Evolutionary conservation across 2,797 vertebrate species (phyloP).

Genomic region (Ctenopoma multispine): DNA sequence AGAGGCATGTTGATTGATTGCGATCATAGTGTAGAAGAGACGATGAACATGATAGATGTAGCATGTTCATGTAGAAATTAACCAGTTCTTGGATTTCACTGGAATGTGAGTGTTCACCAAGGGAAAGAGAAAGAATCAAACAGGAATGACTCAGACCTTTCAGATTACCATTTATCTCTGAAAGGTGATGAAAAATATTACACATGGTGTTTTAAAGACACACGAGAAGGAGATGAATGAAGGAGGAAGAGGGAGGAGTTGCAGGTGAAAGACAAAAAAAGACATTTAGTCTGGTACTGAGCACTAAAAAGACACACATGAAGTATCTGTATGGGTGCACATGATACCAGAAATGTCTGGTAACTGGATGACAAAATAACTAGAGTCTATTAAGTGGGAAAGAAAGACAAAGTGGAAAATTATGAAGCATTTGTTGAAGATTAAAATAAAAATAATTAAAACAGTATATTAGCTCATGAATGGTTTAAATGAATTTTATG

Average conservation of each 20-base stretch:
- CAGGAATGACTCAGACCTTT: slow-evolving; percentile 6
- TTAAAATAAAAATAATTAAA: too few relatives aligned
- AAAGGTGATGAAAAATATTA: slow-evolving; percentile 8
- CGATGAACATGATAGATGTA: slow-evolving; percentile 22
- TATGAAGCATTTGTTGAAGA: too few relatives aligned
- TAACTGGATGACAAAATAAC: not conserved
- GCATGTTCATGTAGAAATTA: slow-evolving; percentile 31
- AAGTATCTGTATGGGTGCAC: not conserved
- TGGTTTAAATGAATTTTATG: too few relatives aligned
- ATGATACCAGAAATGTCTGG: not conserved
- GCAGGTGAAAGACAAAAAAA: not conserved
- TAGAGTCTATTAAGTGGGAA: not conserved
- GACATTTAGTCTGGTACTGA: not conserved
- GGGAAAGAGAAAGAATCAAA: not conserved
- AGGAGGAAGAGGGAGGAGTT: not conserved
- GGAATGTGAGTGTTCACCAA: slow-evolving; percentile 2
- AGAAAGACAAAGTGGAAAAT: too few relatives aligned
- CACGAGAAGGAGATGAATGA: not conserved
- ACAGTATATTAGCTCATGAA: too few relatives aligned
- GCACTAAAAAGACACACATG: slow-evolving; percentile 5
- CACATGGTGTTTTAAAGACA: slow-evolving; percentile 36
- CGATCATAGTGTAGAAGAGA: slow-evolving; percentile 19
- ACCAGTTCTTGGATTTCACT: slow-evolving; percentile 14
- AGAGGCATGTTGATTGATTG: slow-evolving; percentile 57
- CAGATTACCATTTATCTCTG: slow-evolving; percentile 25